Conservation (phyloP, 2,797 vertebrate genomes). For the Molossus alvarezi region DNA sequence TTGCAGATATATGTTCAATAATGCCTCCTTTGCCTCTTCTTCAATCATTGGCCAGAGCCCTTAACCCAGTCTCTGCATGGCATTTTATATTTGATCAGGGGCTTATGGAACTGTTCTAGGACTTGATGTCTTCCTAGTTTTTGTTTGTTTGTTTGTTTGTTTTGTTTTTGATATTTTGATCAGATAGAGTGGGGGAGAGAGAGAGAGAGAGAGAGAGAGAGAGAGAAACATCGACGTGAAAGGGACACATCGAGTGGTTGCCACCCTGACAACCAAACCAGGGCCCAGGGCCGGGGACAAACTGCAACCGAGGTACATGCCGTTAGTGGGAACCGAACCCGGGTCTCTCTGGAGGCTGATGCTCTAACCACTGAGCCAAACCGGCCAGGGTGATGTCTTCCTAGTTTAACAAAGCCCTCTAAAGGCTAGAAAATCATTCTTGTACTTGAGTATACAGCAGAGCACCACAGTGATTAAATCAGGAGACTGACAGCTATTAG, state of each 20-base stretch:
- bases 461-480: background rate
- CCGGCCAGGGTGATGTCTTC: background rate
- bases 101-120: background rate
- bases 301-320: no score
- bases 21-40: constrained; percentile 12
- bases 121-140: background rate
- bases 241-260: no score
- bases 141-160: background rate
- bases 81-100: background rate
- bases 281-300: no score
- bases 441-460: background rate
- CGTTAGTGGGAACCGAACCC: no score
- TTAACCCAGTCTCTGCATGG: background rate
- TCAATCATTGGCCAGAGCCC: background rate
- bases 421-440: background rate
- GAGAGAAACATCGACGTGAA: no score
- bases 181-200: no score
- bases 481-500: background rate
- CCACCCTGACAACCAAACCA: no score
- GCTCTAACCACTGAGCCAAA: no score
- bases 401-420: background rate
- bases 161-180: no score
- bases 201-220: no score
- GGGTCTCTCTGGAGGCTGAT: no score
- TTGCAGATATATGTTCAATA: background rate